phyloP scores from a whole-genome alignment of 2,113 vertebrate species.

The Coptodon rendalli region DNA sequence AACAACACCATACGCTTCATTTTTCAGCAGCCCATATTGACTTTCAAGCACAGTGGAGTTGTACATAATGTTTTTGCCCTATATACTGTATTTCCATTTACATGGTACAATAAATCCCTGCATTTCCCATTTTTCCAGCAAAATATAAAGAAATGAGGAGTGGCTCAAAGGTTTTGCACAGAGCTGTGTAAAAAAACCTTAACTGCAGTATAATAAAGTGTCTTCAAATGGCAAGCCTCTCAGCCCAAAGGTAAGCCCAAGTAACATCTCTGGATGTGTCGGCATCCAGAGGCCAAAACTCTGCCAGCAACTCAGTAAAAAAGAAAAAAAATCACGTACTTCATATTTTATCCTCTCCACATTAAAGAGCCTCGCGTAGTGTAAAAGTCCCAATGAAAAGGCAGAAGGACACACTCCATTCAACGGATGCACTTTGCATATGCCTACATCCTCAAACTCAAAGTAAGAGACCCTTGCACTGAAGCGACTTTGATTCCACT shows the following conservation, averaged over 20 bases:
- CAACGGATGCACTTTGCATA: not conserved
- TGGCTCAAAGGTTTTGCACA: not conserved
- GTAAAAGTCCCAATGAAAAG: constrained; percentile 12
- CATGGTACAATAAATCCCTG: not conserved
- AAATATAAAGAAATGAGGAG: not conserved
- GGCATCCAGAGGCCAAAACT: not conserved
- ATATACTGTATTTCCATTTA: not conserved
- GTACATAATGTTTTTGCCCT: not conserved
- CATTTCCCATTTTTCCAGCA: not conserved
- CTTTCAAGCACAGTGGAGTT: not conserved
- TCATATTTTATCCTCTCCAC: not conserved
- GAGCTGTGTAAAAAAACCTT: not conserved
- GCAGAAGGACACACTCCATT: not conserved
- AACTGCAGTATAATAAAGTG: not conserved
- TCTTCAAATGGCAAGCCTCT: not conserved
- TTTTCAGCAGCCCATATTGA: not conserved
- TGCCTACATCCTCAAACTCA: not conserved
- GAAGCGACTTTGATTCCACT: constrained; percentile 21
- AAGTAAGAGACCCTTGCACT: not conserved
- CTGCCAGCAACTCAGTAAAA: not conserved
- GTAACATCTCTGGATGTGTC: not conserved
- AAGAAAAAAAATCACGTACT: not conserved
- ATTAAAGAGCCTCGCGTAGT: not conserved
- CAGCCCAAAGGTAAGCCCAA: not conserved
- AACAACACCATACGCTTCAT: not conserved